Percentiles rank a stretch among this genome's conserved stretches.
Conservation (phyloP, 2,888 invertebrate genomes). For the Aphelenchoides bicaudatus region DNA sequence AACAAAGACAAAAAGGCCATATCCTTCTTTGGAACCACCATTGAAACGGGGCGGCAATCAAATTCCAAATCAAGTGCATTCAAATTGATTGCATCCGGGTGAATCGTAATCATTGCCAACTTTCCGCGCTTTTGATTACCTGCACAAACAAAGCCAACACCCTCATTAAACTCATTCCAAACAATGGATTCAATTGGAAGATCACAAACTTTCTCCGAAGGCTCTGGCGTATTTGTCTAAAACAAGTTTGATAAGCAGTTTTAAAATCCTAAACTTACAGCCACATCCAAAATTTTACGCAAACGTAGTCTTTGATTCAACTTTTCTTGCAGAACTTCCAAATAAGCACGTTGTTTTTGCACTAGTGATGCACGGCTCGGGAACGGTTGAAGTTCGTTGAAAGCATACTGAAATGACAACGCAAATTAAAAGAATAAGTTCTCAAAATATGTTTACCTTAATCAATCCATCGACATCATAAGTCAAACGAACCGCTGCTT, state of each 20-base stretch:
- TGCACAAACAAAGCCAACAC: constrained; percentile 35
- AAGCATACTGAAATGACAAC: constrained; percentile 62
- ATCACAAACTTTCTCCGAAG: constrained; percentile 36
- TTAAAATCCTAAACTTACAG: constrained; percentile 15
- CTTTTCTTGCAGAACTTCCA: constrained; percentile 63
- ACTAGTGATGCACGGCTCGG: constrained; percentile 63
- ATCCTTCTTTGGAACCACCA: constrained; percentile 60
- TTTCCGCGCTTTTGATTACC: constrained; percentile 43
- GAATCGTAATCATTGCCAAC: constrained; percentile 36
- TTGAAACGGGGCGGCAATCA: constrained; percentile 64
- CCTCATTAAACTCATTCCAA: constrained; percentile 29
- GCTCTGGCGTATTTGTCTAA: not conserved
- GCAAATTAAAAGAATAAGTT: constrained; percentile 22
- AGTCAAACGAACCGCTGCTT: constrained; percentile 63
- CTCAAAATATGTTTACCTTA: constrained; percentile 57
- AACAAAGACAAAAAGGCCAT: constrained; percentile 63
- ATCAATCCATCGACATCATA: constrained; percentile 65
- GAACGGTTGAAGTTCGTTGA: constrained; percentile 64
- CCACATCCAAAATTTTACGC: constrained; percentile 38
- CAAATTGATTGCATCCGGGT: constrained; percentile 57
- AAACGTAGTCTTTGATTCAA: constrained; percentile 61
- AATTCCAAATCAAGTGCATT: constrained; percentile 47
- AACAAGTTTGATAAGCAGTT: not conserved
- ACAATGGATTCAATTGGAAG: constrained; percentile 38
- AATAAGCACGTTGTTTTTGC: constrained; percentile 63